Base-by-base conservation (phyloP, 1,140 invertebrate genomes). In the roundworm (Caenorhabditis elegans) region DNA sequence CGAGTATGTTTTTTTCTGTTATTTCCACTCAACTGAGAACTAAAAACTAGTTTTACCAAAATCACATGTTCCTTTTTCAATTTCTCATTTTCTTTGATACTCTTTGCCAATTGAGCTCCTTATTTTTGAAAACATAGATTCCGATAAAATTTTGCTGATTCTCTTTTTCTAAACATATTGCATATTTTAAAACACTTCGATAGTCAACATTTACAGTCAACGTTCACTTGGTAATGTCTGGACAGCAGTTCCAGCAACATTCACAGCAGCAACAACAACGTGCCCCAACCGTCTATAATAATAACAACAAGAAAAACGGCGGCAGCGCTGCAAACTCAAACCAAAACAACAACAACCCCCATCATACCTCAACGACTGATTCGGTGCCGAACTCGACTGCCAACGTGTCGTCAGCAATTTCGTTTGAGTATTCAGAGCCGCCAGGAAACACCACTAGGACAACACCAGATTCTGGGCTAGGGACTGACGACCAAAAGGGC, bases 171-270 rank as follows among this genome's bases (percentile, higher is more conserved):
- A 3, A 53, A 53, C 2, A 53, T 24, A 53, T n/a, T n/a, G n/a
- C n/a, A n/a, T n/a, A n/a, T n/a, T n/a, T n/a, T n/a, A n/a, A n/a
- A n/a, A n/a, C n/a, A n/a, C n/a, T n/a, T n/a, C n/a, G n/a, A n/a
- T n/a, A n/a, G n/a, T n/a, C n/a, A n/a, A n/a, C 11, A 22, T 53
- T 70, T 70, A 39, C 60, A 70, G 60, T 39, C 15, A 43, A 43
- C 60, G 36, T 39, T 17, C 60, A 70, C 60, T 70, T 70, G 60
- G 60, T 70, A 70, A 70, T 70, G 60, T 70, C 60, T 70, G 60
- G 60, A 70, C 60, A 70, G n/a, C 60, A n/a, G 60, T 70, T 70
- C 60, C 60, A 70, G 60, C 60, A 39, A 39, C 31, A 70, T 70
- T 39, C 60, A 70, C 60, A 60, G 31, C 53, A 70, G 28, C 60